Base-by-base conservation (phyloP, 2,888 invertebrate species). In the Polyommatus icarus region DNA sequence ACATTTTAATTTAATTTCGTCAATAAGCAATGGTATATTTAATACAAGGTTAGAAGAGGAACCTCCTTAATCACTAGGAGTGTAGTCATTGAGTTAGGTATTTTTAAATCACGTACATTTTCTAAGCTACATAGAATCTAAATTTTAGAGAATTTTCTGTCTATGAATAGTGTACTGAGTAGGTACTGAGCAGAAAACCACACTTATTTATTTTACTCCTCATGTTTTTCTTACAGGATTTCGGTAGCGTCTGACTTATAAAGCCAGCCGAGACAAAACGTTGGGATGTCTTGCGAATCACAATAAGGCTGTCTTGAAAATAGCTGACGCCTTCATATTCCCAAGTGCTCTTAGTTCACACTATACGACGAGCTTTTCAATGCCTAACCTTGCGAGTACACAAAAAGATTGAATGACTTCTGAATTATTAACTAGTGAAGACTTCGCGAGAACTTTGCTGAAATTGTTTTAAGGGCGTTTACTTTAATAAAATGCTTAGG, bases 261-360 rank as follows among this genome's bases (percentile, higher is more conserved):
- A 6, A 67, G 29, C 24, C 67, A 29, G 67, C 24, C 67, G 24
- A 67, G 67, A 67, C 29, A 67, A 67, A 29, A 67, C 29, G 61
- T 61, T 59, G 67, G 67, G 29, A 67, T 67, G 67, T 67, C 67
- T 67, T 67, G 67, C 67, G 67, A 67, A 67, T 67, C 67, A 67
- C 67, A 67, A 67, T 67, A 29, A 67, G 67, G 67, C 67, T 67
- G 67, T 67, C 67, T 67, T 15, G 29, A 67, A 61, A 67, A 67
- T 67, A 67, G 67, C 67, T 67, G 67, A 67, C 67, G 29, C 67
- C 29, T 67, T 67, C 67, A 67, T 67, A 67, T 67, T 29, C 67
- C 29, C 67, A 67, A 67, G 67, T 67, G 67, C 67, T 29, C 67
- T 67, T 15, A 61, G 61, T 61, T 67, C 67, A 67, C 61, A 61